A percentile compares a stretch with the other conserved stretches of the same genome.
phyloP scores from a whole-genome alignment of 2,888 invertebrate species.

The Lasioglossum lativentre region DNA sequence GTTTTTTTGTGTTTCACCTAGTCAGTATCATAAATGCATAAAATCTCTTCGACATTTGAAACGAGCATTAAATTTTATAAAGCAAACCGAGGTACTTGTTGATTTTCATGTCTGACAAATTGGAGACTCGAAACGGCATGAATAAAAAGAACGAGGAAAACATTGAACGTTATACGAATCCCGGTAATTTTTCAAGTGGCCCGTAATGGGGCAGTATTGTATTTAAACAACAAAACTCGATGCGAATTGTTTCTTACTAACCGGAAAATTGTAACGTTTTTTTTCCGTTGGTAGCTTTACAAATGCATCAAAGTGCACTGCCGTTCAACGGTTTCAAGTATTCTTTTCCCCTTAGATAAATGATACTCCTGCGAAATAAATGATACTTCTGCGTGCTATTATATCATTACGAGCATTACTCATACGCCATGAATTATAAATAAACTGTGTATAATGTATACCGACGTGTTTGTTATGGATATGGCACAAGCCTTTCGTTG shows the following conservation, averaged over 20 bases:
- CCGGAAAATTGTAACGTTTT: not conserved
- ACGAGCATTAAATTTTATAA: not conserved
- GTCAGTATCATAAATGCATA: no score
- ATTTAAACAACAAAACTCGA: not conserved
- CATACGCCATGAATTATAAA: not conserved
- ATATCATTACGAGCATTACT: not conserved
- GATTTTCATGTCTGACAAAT: not conserved
- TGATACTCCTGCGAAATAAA: not conserved
- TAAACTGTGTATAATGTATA: conserved; percentile 1
- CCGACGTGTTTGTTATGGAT: not conserved
- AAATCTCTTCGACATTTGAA: not conserved
- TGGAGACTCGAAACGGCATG: not conserved
- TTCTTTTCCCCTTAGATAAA: not conserved
- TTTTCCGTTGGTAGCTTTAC: not conserved
- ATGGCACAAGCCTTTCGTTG: not conserved
- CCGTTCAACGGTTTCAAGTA: not conserved
- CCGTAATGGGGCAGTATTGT: not conserved
- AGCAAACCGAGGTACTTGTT: not conserved
- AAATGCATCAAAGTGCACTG: not conserved
- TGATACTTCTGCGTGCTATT: not conserved
- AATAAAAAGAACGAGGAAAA: not conserved
- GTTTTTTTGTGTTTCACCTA: not conserved
- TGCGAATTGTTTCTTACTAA: not conserved
- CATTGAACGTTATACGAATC: not conserved
- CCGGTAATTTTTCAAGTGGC: not conserved